Evolutionary conservation across 2,113 vertebrate species (phyloP), one percentile per base, ranked within the genome.

Genomic region (Taurulus bubalis): DNA sequence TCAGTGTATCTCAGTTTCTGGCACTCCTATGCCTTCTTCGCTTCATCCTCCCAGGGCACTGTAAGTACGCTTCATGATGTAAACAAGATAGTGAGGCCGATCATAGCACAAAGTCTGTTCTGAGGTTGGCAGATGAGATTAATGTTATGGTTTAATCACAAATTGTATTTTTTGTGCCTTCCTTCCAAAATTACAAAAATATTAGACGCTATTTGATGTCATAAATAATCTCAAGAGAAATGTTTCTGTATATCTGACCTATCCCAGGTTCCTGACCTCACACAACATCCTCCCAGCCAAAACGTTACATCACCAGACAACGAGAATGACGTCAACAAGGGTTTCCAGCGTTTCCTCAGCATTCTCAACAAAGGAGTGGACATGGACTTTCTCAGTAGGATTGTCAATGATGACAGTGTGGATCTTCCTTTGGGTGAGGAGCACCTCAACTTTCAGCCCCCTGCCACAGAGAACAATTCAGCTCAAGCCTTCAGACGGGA

Each of bases 311-410:
- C 77, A 24, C 45, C 80, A 55, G 75, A 8, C 12, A 38, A 60
- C 22, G 47, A 82, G n/a, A 68, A 53, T 15, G 22, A n/a, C 1
- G n/a, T 26, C 9, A 36, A 77, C 38, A 51, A 71, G 16, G 92
- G 93, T 26, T 94, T 93, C 18, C 78, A 89, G 65, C 90, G 90
- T 38, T 94, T 94, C 64, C 90, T 94, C 75, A 84, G 51, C 18
- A 22, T 94, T 6, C 93, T 94, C 34, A 94, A 92, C 87, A 88
- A 91, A 84, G 92, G 93, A 20, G 91, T 94, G n/a, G 90, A 94
- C 81, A 83, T 93, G 0, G 42, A 89, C 20, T 10, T 34, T 26
- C 79, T 93, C 65, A 87, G 68, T 20, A 89, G 42, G 65, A 90
- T 93, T 1, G 86, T 91, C 34, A 93, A 63, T 3, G 75, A 87